Base-by-base conservation (phyloP, 1,140 invertebrate genomes). In the Heliothis subflexa region DNA sequence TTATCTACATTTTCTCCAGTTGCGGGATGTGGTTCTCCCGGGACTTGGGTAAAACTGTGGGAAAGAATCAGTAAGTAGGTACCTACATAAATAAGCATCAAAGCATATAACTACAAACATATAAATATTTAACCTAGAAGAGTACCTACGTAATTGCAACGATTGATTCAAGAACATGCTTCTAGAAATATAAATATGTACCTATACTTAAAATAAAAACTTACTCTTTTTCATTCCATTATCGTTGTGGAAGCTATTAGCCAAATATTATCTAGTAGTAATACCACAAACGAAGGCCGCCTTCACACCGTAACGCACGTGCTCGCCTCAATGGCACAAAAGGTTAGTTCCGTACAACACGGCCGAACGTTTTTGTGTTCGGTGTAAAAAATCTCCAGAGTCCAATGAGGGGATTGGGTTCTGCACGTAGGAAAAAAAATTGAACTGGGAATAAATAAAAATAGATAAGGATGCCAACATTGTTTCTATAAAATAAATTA, bases 291-390 rank as follows among this genome's bases (percentile, higher is more conserved):
- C 18, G 72, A 50, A 62, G 59, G 73, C 72, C 57, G 45, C 59
- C 57, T 75, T 75, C 74, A 64, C 74, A 45, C 33, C 50, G 59
- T 50, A 54, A 66, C 74, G 61, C 61, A 68, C 74, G 74, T 77
- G 74, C 61, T 66, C 68, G 21, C 11, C 12, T 77, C 50, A 66
- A 77, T 77, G 52, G 59, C 55, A 55, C 66, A 82, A 82, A 79
- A 79, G 81, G 70, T 77, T 55, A 70, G 81, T 82, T 82, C 81
- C 81, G 81, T 78, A 71, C 80, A 47, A 61, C 74, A 61, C 16
- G 50, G n/a, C 62, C 61, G n/a, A 28, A 16, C 16, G 25, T 77
- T 77, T 77, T 68, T 77, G 74, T 77, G 28, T 21, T 18, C 21
- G n/a, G 47, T 28, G 9, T 61, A 76, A 66, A 76, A 76, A 76